Base-by-base conservation (phyloP, 2,113 vertebrate species). In the Mionectes macconnelli region DNA sequence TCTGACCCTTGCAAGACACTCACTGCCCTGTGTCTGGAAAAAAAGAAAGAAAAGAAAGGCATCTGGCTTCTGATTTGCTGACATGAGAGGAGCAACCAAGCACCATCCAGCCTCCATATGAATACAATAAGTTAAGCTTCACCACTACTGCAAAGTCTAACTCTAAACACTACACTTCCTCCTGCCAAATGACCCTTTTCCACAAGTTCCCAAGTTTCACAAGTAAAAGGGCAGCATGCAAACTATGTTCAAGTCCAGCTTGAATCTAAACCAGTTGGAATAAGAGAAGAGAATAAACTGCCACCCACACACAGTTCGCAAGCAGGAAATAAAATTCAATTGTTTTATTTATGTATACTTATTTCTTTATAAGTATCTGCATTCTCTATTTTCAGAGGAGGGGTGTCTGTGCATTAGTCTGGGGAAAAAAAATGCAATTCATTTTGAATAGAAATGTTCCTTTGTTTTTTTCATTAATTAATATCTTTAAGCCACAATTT, bases 241-340 rank as follows among this genome's bases (percentile, higher is more conserved):
- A 86, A 78, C 30, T 63, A 18, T 44, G 27, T 70, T 78, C 52
- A 37, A 80, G 30, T 90, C 60, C 86, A 93, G 59, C 55, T 93
- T 90, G 83, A 96, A 90, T 84, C 52, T 84, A 35, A 84, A 56
- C 44, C 84, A 86, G 52, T 19, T 95, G 80, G 68, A 93, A 84
- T 84, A 77, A 76, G 19, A 95, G 84, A 87, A 91, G 82, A 95
- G 76, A 92, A 89, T 84, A 55, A 86, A 60, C 42, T 84, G 75
- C 86, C 93, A 97, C 89, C 68, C 91, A 95, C 83, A 82, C 31
- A 70, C 19, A 81, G 33, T 59, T 63, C 81, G 39, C 47, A 87
- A 90, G 80, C 47, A 92, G 60, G 80, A 96, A 96, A 86, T 78
- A 90, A 86, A 95, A 90, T 92, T 66, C 33, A 63, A n/a, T 90